Evolutionary conservation across 2,888 invertebrate genomes (phyloP).

Genomic region (Fissipunctia ypsillon): DNA sequence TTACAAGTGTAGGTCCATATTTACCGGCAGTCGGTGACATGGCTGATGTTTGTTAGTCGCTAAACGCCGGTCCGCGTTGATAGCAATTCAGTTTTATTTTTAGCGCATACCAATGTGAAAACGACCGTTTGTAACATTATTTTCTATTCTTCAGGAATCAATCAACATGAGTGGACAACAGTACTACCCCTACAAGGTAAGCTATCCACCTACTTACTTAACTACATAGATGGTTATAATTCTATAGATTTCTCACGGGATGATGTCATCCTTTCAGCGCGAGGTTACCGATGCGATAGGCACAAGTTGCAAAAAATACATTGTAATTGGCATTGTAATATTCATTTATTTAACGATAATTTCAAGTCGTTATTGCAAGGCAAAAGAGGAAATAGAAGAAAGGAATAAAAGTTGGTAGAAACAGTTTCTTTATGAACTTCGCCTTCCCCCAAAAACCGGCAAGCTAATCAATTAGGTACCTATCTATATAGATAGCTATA

Average conservation of each 20-base stretch:
- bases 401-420: not conserved
- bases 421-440: not conserved
- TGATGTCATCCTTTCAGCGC: conserved; percentile 86
- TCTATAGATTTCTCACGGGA: conserved; percentile 82
- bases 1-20: conserved; percentile 50
- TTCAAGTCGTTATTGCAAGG: not conserved
- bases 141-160: conserved; percentile 82
- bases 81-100: conserved; percentile 80
- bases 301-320: conserved; percentile 38
- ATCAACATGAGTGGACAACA: conserved; percentile 94
- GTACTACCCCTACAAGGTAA: conserved; percentile 97
- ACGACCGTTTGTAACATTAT: conserved; percentile 70
- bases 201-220: conserved; percentile 79
- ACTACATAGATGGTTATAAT: conserved; percentile 63
- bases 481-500: not conserved
- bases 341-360: not conserved
- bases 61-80: conserved; percentile 79
- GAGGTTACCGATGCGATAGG: conserved; percentile 59
- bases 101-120: conserved; percentile 75
- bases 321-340: conserved; percentile 28
- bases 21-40: conserved; percentile 65
- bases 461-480: conserved; percentile 24
- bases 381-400: not conserved
- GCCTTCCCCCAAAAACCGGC: not conserved
- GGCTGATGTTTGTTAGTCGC: conserved; percentile 72